phyloP scores from a whole-genome alignment of 2,888 invertebrate genomes.

The Hypsopygia costalis region DNA sequence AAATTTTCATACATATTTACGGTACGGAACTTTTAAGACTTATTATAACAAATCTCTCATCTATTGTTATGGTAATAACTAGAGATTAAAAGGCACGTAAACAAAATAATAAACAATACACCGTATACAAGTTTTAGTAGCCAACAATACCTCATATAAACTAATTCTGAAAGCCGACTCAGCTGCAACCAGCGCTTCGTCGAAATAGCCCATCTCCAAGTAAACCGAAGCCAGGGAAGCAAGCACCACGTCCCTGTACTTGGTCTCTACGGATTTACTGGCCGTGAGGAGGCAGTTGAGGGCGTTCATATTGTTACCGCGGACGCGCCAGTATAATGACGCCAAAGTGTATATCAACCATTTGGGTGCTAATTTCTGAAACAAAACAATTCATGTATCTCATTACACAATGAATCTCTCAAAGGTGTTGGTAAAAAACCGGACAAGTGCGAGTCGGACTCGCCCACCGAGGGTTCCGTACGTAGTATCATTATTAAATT shows the following conservation, averaged over 20 bases:
- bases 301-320: conserved; percentile 84
- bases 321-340: conserved; percentile 88
- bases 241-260: conserved; percentile 84
- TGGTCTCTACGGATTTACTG: conserved; percentile 54
- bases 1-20: background rate
- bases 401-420: too few species aligned
- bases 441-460: too few species aligned
- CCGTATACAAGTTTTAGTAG: too few species aligned
- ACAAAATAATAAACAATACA: too few species aligned
- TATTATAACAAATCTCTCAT: too few species aligned
- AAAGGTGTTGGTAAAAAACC: too few species aligned
- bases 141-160: conserved; percentile 83
- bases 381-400: conserved; percentile 11
- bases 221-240: conserved; percentile 86
- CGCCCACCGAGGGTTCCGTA: too few species aligned
- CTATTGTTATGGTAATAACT: too few species aligned
- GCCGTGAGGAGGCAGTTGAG: conserved; percentile 85
- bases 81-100: too few species aligned
- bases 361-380: conserved; percentile 84
- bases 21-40: too few species aligned
- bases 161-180: conserved; percentile 82
- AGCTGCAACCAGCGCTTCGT: conserved; percentile 82
- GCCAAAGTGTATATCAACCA: conserved; percentile 88
- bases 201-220: conserved; percentile 82
- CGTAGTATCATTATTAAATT: too few species aligned